Evolutionary conservation across 2,797 vertebrate species (phyloP), one percentile per base, ranked within the genome.

Genomic region (Kryptopterus vitreolus): DNA sequence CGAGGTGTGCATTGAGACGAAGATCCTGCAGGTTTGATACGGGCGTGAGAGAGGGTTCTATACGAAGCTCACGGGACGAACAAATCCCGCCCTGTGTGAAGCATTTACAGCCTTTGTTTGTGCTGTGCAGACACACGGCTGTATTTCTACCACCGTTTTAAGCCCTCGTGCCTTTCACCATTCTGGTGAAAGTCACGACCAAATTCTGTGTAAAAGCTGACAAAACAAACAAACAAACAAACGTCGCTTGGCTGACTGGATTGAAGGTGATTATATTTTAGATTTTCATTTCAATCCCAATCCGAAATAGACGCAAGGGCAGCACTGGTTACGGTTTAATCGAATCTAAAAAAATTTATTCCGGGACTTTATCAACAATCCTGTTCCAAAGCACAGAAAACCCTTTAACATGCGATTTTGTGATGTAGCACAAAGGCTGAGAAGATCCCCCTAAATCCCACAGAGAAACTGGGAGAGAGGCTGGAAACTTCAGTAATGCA

Each of bases 401-500:
- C 59, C 78, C 75, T 81, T 58, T 22, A 66, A 76, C 52, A 55
- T 61, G 70, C 53, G 59, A 76, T 77, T 61, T 76, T 76, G 68
- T 78, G 35, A 68, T 48, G 16, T 76, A 24, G 77, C 53, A 72
- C 31, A 72, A 72, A 72, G 70, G 55, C 66, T 58, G 81, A 26
- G 52, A 72, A 84, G 63, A 65, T 83, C 61, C 63, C 58, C 76
- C 53, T 76, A 65, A 75, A 79, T 62, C 70, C 76, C 78, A 73
- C 79, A 76, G 50, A 80, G 43, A 77, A 75, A 72, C 69, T 83
- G 62, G 53, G 68, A 61, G 68, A 61, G 55, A 6, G 48, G 7
- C 29, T 26, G 69, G 76, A 78, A 82, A 71, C 75, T 61, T 62
- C 58, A 63, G 80, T 77, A 83, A 85, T 79, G 75, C 38, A 77